Base-by-base conservation (phyloP, 2,888 invertebrate genomes). In the Augiades crinisus region DNA sequence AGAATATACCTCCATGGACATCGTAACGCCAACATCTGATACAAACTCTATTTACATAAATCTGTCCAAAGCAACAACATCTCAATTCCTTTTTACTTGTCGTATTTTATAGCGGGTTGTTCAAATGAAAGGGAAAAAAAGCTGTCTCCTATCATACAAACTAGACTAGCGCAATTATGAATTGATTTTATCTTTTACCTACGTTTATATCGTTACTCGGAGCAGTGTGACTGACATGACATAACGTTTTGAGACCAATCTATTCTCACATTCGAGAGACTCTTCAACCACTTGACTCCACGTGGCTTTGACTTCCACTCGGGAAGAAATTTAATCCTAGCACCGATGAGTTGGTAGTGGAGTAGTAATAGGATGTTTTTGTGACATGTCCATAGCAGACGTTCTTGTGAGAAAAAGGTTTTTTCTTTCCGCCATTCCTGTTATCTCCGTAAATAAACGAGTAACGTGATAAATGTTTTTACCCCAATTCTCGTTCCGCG, bases 181-280 rank as follows among this genome's bases (percentile, higher is more conserved):
- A n/a, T 12, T 30, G 12, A 2, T 24, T 24, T 24, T 8, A 24
- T 3, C 2, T 19, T 19, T 19, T 19, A 19, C 19, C 19, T 19
- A 19, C 19, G 19, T 2, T 5, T 19, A 19, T 19, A 19, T 2
- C 2, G 19, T 10, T 30, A 30, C 30, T 30, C 30, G 5, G 30
- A 12, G 30, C 27, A 10, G 58, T 66, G 64, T 61, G 55, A 61
- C 56, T 64, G 67, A 64, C 66, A 49, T 63, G 58, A 59, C 61
- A 61, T 66, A 62, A 62, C 62, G 59, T 64, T 61, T 57, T 16
- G 14, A 38, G 53, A 36, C 30, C 47, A 43, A 27, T 43, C 24
- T 17, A 41, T 34, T 24, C 34, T 34, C 17, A 17, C 24, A n/a
- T 31, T 34, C 5, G 41, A 50, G 49, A 24, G 49, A 19, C 43